These are phyloP conservation scores for Hecatera dysodea DNA, from an alignment of 2,888 invertebrate species.

Conservation along the genomic window DNA sequence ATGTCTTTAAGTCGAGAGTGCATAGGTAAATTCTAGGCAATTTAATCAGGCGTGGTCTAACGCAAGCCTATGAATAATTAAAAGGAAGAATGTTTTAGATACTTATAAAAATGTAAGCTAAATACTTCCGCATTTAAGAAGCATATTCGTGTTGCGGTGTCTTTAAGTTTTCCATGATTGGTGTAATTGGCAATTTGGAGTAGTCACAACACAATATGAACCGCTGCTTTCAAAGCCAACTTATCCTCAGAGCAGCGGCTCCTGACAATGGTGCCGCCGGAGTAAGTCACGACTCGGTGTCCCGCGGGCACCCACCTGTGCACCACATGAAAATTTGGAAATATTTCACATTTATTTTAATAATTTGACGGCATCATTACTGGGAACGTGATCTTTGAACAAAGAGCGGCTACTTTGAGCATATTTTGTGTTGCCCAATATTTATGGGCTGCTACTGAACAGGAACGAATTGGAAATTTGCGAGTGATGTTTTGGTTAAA, in stretches of 20 bases:
- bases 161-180: slow-evolving; percentile 64
- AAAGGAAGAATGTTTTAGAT: background rate
- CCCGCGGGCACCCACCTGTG: slow-evolving; percentile 88
- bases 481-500: slow-evolving; percentile 12
- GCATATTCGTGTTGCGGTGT: slow-evolving; percentile 65
- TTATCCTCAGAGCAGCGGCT: slow-evolving; percentile 78
- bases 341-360: slow-evolving; percentile 76
- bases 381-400: slow-evolving; percentile 76
- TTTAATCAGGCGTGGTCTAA: too few relatives aligned
- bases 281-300: slow-evolving; percentile 87
- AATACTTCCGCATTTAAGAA: slow-evolving; percentile 62
- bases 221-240: slow-evolving; percentile 74
- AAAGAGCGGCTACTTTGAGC: slow-evolving; percentile 74
- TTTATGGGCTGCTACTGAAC: slow-evolving; percentile 41
- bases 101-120: slow-evolving; percentile 21
- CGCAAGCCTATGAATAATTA: background rate
- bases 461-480: slow-evolving; percentile 19
- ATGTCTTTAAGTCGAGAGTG: too few relatives aligned
- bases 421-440: slow-evolving; percentile 55
- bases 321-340: slow-evolving; percentile 78
- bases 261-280: slow-evolving; percentile 76
- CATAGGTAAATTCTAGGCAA: too few relatives aligned
- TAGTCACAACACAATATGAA: slow-evolving; percentile 72
- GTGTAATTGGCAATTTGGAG: slow-evolving; percentile 80
- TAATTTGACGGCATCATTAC: slow-evolving; percentile 82